Evolutionary conservation across 2,113 vertebrate species (phyloP), one percentile per base, ranked within the genome.

Genomic region (Labrus mixtus): DNA sequence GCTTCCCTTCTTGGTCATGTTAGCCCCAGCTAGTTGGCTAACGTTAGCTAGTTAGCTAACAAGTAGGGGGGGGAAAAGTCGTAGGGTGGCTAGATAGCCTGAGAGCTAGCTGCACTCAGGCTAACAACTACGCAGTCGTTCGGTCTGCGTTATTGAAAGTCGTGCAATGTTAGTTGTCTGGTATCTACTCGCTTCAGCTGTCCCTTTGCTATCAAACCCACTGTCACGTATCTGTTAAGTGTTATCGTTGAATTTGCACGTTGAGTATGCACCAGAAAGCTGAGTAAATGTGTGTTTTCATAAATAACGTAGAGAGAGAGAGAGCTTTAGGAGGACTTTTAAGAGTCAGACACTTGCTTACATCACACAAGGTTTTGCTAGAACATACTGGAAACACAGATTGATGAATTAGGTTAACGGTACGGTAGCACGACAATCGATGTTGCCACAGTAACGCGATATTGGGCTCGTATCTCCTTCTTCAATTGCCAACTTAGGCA

Each of bases 41-140:
- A 72, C 71, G 81, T 68, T 92, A 91, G 89, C 86, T 74, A 76
- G 73, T 81, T 83, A 68, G 83, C 91, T 81, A 64, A 73, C 78
- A 78, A 90, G 81, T 84, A 50, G 29, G 29, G 79, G 60, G 45
- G 79, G 60, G 45, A 91, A 87, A 90, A 88, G 83, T 89, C 79
- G 84, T 43, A 89, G 87, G 84, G 81, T 89, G 89, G 90, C 83
- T 90, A 78, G 80, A 86, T 90, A 90, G 89, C 90, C 62, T 4
- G 6, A 73, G 33, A 41, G 92, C 90, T 92, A 92, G 71, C 83
- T 3, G 60, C 78, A 76, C 73, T 73, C 46, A 74, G 61, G 90
- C 90, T 90, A 91, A 90, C 82, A 93, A 92, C 92, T 92, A 93
- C 92, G 90, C 91, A 92, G 86, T 93, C 90, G 79, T 82, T 87